A percentile compares a stretch with the other conserved stretches of the same genome.
Evolutionary conservation across 2,888 invertebrate genomes (phyloP).

Genomic region (Aquatica leii): DNA sequence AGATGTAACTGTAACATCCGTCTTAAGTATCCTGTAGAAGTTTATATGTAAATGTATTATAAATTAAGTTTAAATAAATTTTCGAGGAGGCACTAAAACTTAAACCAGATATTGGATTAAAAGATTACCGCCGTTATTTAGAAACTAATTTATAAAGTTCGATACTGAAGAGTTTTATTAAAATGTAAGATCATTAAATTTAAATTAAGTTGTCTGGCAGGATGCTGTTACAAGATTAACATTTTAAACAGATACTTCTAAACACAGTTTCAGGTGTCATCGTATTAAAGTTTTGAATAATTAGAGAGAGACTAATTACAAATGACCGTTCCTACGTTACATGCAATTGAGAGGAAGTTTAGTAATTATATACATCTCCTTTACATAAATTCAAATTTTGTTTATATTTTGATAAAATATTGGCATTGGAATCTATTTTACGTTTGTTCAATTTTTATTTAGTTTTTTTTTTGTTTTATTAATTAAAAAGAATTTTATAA

Average conservation of each 20-base stretch:
- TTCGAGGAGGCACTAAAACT: not conserved
- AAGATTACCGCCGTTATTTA: conserved; percentile 3
- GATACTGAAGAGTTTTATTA: conserved; percentile 6
- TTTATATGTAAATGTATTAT: too few species aligned
- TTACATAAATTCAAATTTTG: too few species aligned
- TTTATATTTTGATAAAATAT: too few species aligned
- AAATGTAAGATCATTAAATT: conserved; percentile 8
- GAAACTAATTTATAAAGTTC: conserved; percentile 10
- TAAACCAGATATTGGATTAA: not conserved
- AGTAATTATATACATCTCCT: too few species aligned
- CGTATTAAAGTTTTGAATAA: conserved; percentile 8
- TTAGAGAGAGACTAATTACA: conserved; percentile 3
- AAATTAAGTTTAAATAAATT: not conserved
- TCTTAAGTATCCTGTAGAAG: too few species aligned
- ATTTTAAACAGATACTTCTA: conserved; percentile 10
- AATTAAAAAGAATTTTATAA: too few species aligned
- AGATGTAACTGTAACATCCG: too few species aligned
- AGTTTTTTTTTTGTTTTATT: too few species aligned
- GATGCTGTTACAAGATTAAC: conserved; percentile 9
- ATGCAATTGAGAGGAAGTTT: too few species aligned
- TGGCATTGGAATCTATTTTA: too few species aligned
- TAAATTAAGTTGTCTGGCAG: conserved; percentile 11
- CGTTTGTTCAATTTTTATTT: too few species aligned
- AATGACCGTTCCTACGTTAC: conserved; percentile 6
- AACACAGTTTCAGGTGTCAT: conserved; percentile 11